Conservation (phyloP, 2,888 invertebrate species). For the Cyclophora punctaria region DNA sequence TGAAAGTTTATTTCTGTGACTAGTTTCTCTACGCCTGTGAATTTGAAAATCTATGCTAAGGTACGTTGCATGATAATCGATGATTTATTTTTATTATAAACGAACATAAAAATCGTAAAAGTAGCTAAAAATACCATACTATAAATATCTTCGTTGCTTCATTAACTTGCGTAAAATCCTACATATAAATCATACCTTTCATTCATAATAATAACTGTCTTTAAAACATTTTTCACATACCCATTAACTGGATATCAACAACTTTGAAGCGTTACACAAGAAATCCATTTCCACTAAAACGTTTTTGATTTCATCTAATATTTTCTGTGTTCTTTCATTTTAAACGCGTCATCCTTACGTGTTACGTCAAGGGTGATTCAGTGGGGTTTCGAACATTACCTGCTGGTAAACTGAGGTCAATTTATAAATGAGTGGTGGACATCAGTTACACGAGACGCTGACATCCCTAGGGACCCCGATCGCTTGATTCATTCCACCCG, state of each 20-base stretch:
- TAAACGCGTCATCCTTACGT: slow-evolving; percentile 10
- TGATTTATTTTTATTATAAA: too few species aligned
- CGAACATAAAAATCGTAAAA: too few species aligned
- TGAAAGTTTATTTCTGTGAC: too few species aligned
- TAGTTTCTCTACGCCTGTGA: too few species aligned
- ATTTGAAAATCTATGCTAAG: too few species aligned
- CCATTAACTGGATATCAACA: too few species aligned
- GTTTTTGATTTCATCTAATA: slow-evolving; percentile 9
- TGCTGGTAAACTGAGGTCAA: slow-evolving; percentile 53
- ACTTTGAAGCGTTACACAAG: slow-evolving; percentile 3
- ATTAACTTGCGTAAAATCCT: too few species aligned
- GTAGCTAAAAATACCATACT: too few species aligned
- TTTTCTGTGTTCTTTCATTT: slow-evolving; percentile 8
- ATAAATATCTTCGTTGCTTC: too few species aligned
- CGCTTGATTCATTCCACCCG: slow-evolving; percentile 51
- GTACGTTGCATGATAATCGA: too few species aligned
- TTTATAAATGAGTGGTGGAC: slow-evolving; percentile 59
- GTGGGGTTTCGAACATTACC: slow-evolving; percentile 33
- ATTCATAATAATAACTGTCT: too few species aligned
- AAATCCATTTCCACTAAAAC: slow-evolving; percentile 9
- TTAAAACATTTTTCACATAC: background rate
- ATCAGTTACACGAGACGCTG: slow-evolving; percentile 51
- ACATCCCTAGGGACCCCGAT: slow-evolving; percentile 32
- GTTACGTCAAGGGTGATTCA: slow-evolving; percentile 12
- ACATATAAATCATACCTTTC: too few species aligned